phyloP scores from a whole-genome alignment of 2,113 vertebrate species.

The Chlorodrepanis virens region DNA sequence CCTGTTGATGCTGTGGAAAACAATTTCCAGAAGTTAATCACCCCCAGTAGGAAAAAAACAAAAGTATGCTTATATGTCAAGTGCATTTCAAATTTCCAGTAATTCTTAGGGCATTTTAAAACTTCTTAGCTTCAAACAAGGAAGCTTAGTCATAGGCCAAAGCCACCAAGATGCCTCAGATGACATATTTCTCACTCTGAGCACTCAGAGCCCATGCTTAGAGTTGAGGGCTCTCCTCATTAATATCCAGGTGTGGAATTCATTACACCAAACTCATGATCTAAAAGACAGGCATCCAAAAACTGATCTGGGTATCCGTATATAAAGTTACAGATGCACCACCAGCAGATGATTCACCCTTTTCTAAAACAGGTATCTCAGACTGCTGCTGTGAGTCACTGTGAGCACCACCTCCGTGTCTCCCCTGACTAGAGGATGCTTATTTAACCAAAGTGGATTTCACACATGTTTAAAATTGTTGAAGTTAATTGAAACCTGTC shows the following conservation, averaged over 20 bases:
- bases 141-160: not conserved
- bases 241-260: not conserved
- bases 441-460: conserved; percentile 28
- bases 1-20: not conserved
- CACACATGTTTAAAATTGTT: not conserved
- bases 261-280: not conserved
- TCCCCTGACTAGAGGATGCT: not conserved
- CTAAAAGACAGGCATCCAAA: not conserved
- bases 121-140: not conserved
- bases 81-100: not conserved
- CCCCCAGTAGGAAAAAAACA: not conserved
- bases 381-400: conserved; percentile 36
- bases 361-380: conserved; percentile 8
- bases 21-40: not conserved
- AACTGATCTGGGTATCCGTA: not conserved
- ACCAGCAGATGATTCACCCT: conserved; percentile 25
- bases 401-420: not conserved
- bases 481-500: not conserved
- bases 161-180: not conserved
- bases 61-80: not conserved
- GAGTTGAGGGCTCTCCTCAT: not conserved
- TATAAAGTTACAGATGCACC: not conserved
- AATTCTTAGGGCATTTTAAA: not conserved
- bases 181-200: not conserved
- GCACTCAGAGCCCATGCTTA: not conserved